A percentile compares a stretch with the other conserved stretches of the same genome.
Evolutionary conservation across 2,113 vertebrate genomes (phyloP).

Genomic region (Grammomys dolichurus): DNA sequence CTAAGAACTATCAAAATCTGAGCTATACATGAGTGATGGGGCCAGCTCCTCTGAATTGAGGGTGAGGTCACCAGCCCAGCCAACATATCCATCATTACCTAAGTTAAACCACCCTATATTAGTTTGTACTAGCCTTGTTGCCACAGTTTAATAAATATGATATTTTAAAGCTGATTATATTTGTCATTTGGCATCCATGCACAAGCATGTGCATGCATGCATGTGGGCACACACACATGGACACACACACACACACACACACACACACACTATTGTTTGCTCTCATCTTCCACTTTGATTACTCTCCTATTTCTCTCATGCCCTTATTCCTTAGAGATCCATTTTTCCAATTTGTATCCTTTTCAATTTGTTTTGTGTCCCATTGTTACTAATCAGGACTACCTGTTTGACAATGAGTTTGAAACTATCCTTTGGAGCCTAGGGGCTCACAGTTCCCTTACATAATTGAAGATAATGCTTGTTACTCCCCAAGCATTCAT

Average conservation of each 20-base stretch:
- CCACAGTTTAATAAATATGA: neutral
- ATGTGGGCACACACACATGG: neutral
- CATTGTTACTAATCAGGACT: neutral
- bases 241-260: neutral
- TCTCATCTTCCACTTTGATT: neutral
- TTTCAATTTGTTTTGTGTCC: neutral
- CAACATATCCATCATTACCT: neutral
- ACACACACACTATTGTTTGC: neutral
- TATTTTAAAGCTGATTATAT: neutral
- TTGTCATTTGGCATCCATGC: neutral
- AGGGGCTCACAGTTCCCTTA: neutral
- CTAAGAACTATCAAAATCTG: neutral
- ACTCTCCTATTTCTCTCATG: neutral
- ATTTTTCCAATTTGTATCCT: neutral
- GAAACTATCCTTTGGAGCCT: neutral
- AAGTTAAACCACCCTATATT: neutral
- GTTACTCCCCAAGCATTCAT: neutral
- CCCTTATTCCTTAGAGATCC: neutral
- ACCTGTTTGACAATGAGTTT: neutral
- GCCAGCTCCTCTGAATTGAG: neutral
- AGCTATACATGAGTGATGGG: neutral
- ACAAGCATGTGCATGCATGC: rapidly evolving
- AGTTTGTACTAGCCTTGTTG: neutral
- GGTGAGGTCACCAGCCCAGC: neutral
- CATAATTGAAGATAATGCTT: neutral